Evolutionary conservation across 1,140 invertebrate species (phyloP).

Genomic region (Lepidurus packardi): DNA sequence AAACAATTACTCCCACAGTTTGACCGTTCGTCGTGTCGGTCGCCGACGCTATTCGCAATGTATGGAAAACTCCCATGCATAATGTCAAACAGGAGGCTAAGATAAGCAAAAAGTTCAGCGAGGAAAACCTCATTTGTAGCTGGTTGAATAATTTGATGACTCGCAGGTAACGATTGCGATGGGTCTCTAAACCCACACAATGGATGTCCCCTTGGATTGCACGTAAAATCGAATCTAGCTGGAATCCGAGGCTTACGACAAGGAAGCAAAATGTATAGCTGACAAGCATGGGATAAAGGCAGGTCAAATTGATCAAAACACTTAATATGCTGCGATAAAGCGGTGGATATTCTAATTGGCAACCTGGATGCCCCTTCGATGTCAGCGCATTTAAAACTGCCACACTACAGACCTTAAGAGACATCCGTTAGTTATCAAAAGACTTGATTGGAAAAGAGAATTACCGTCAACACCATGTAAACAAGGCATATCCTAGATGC

Average conservation of each 20-base stretch:
- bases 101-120: not conserved
- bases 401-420: not conserved
- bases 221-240: not conserved
- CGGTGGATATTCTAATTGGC: not conserved
- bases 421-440: not conserved
- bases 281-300: not conserved
- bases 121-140: not conserved
- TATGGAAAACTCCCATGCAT: conserved; percentile 9
- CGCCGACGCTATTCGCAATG: not conserved
- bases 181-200: not conserved
- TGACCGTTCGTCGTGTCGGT: not conserved
- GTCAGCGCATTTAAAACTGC: not conserved
- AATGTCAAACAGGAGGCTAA: not conserved
- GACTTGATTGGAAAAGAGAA: not conserved
- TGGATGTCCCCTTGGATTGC: not conserved
- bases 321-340: not conserved
- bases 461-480: not conserved
- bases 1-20: not conserved
- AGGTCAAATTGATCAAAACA: not conserved
- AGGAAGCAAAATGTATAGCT: not conserved
- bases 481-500: not conserved
- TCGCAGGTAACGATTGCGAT: not conserved
- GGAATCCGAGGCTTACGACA: not conserved
- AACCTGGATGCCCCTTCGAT: not conserved
- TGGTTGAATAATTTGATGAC: not conserved